Base-by-base conservation (phyloP, 2,888 invertebrate species). In the Nyleta sp. region DNA sequence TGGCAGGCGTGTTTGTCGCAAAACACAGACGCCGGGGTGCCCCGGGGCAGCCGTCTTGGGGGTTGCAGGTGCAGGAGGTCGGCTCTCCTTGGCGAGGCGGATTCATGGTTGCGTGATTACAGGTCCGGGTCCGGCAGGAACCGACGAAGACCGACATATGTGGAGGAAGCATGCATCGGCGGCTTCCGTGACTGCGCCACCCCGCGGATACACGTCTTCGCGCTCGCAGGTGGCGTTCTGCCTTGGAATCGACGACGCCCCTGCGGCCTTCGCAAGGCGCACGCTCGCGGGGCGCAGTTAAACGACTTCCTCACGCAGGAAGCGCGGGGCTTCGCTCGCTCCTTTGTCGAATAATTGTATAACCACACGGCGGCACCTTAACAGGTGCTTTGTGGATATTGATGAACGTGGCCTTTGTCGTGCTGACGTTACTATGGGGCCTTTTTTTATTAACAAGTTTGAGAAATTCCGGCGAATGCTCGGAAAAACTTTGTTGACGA, bases 21-120 rank as follows among this genome's bases (percentile, higher is more conserved):
- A 52, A 40, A 13, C 2, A 31, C 38, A 42, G 59, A 35, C 20
- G 46, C 60, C 59, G 64, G 65, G 42, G 65, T 78, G 75, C 78
- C 84, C 81, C 17, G 50, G 40, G 40, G 18, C 20, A 5, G 80
- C 85, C 79, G 86, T 90, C 89, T 89, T 89, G 89, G 90, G 90
- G 90, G 89, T 86, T 88, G 89, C 89, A 89, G 90, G 89, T 89
- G 89, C 84, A 82, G 73, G 82, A 83, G 85, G 84, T 84, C 81
- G 71, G n/a, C n/a, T n/a, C 71, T 81, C 64, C 80, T 80, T 80
- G 17, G 67, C 89, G 90, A 90, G 17, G 67, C 89, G 90, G 90
- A 90, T 88, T 90, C 89, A 90, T 89, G 90, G 83, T 89, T 88
- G 89, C 88, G 82, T 89, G 90, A 87, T 87, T 87, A 86, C 85